Percentiles rank a stretch among this genome's conserved stretches.
Evolutionary conservation across 1,140 invertebrate species (phyloP).

Genomic region (Phenacoccus solenopsis): DNA sequence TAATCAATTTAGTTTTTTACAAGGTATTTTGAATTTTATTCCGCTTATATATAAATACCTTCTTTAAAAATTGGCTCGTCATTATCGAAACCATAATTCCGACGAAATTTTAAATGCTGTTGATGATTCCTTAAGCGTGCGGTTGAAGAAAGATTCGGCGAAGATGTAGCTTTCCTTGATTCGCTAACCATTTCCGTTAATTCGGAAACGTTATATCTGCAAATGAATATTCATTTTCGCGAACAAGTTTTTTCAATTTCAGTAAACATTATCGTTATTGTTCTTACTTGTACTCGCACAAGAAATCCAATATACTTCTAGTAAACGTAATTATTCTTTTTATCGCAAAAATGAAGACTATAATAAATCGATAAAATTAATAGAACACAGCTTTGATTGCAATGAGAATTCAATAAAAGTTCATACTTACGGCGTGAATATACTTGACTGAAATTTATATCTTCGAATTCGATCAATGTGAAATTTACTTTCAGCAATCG

Average conservation of each 20-base stretch:
- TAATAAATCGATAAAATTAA: not conserved
- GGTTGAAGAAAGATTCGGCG: not conserved
- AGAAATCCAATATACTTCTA: not conserved
- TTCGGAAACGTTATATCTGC: not conserved
- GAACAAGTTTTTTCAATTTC: no score
- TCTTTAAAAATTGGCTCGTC: not conserved
- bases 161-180: not conserved
- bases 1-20: no score
- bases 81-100: not conserved
- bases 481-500: not conserved
- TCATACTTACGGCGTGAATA: not conserved
- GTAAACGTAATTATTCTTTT: not conserved
- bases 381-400: no score
- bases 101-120: not conserved
- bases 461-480: not conserved
- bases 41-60: no score
- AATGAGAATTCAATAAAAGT: not conserved
- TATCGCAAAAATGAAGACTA: not conserved
- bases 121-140: not conserved
- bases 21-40: no score
- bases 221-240: no score
- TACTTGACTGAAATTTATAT: not conserved
- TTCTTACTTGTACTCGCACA: not conserved
- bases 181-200: not conserved
- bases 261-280: not conserved